Conservation (phyloP, 2,888 invertebrate genomes). For the Ochropleura plecta region DNA sequence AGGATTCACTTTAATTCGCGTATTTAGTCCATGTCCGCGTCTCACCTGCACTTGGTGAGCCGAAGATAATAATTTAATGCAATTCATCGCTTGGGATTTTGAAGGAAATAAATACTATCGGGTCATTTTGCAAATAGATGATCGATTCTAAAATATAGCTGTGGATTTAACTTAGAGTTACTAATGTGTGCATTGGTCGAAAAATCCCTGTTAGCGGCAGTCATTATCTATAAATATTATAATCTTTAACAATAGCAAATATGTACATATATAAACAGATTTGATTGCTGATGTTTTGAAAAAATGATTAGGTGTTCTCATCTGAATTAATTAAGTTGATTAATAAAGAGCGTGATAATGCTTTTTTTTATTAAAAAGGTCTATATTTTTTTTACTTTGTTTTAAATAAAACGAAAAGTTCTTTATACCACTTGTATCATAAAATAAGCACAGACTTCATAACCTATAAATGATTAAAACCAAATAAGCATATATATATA, state of each 20-base stretch:
- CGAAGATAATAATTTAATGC: conserved; percentile 22
- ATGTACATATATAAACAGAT: no score
- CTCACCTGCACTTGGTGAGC: conserved; percentile 1
- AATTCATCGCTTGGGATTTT: conserved; percentile 28
- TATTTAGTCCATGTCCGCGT: conserved; percentile 33
- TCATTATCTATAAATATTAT: background rate
- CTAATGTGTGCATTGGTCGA: background rate
- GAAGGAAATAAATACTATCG: conserved; percentile 1
- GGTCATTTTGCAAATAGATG: background rate
- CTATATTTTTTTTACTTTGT: no score
- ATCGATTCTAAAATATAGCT: conserved; percentile 2
- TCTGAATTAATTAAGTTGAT: no score
- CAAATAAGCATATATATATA: background rate
- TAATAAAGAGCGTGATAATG: no score
- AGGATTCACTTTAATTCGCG: conserved; percentile 26
- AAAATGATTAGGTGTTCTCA: no score
- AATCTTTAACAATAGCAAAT: no score
- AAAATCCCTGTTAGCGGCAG: background rate
- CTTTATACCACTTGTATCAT: background rate
- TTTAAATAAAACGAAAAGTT: background rate
- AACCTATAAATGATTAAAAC: background rate
- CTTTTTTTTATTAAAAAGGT: no score
- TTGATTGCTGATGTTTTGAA: no score
- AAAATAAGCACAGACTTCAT: background rate
- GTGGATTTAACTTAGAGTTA: background rate